Base-by-base conservation (phyloP, 2,113 vertebrate species). In the Dicrurus megarhynchus region DNA sequence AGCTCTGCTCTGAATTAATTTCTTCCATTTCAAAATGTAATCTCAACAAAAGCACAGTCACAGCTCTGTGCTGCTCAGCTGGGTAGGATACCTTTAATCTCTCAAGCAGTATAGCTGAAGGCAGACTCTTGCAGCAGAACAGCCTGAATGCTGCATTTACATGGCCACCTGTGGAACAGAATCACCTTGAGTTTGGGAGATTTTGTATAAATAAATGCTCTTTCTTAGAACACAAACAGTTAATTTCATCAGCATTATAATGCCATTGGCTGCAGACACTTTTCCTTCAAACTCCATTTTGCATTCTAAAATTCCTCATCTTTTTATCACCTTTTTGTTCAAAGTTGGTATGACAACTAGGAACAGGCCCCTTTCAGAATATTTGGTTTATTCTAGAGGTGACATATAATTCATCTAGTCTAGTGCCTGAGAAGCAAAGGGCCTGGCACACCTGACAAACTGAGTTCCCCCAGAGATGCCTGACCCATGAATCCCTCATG, bases 401-500 rank as follows among this genome's bases (percentile, higher is more conserved):
- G 26, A n/a, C 23, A 35, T 35, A 4, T 22, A 39, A 33, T 26
- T 61, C 22, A 8, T 42, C 67, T 15, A 10, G 16, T 2, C 12
- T 46, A 33, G 33, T 37, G 26, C 68, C 68, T 30, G 42, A 59
- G 71, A 61, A 83, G 24, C 33, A 57, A 55, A 84, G 33, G 7
- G 30, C 41, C 61, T 41, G 42, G 52, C 7, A 27, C 50, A 22
- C 30, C 39, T 27, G 22, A 23, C 9, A 67, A 28, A 46, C 28
- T 68, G 47, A 18, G 44, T 8, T 84, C 55, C 49, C 47, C 44
- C 70, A 63, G 50, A 60, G 46, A 39, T 57, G 56, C 14, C 74
- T 1, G 1, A 24, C 13, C 23, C 35, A 35, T 13, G 14, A 57
- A 67, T 49, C 47, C 21, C 27, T 49, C 4, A 0, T 9, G 6